Evolutionary conservation across 1,140 invertebrate genomes (phyloP), one percentile per base, ranked within the genome.

Genomic region (Bombyx mandarina): DNA sequence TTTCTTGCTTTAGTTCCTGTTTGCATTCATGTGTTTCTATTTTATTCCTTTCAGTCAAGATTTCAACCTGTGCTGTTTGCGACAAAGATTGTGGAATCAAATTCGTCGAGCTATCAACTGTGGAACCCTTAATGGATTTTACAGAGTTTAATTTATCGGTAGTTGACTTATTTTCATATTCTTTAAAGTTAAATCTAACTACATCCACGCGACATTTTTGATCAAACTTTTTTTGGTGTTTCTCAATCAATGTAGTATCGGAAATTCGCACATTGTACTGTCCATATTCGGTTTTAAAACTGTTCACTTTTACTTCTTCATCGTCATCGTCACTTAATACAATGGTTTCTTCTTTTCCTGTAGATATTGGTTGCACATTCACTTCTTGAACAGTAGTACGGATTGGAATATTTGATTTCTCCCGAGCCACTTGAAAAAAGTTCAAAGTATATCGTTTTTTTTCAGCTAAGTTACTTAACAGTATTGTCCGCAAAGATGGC

Each of bases 291-390:
- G 79, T 83, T 56, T 65, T 64, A 52, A 76, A 72, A 50, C 7
- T 51, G 43, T 67, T 45, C 22, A 49, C 56, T 49, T 43, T 43
- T 50, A 49, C 56, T 45, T 74, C 67, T 52, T 78, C 69, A 56
- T 87, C 84, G 46, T 83, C 82, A 43, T 87, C 84, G 63, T 79
- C 84, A 35, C 83, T 65, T 55, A 87, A 73, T 61, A 79, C 66
- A 49, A 86, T 73, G 18, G 75, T 79, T 59, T 84, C 83, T 52
- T 67, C 46, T n/a, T 22, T 35, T 51, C 10, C 7, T 12, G n/a
- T 45, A 7, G n/a, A 4, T 45, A 47, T 61, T 2, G 45, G 43
- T 44, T 57, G 44, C 52, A 64, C 18, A 43, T 52, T 45, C 35
- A 67, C 66, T 50, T 60, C 49, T 35, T 71, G 54, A 10, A 69